A percentile compares a stretch with the other conserved stretches of the same genome.
Evolutionary conservation across 2,888 invertebrate species (phyloP).

Genomic region (Podotricha telesiphe): DNA sequence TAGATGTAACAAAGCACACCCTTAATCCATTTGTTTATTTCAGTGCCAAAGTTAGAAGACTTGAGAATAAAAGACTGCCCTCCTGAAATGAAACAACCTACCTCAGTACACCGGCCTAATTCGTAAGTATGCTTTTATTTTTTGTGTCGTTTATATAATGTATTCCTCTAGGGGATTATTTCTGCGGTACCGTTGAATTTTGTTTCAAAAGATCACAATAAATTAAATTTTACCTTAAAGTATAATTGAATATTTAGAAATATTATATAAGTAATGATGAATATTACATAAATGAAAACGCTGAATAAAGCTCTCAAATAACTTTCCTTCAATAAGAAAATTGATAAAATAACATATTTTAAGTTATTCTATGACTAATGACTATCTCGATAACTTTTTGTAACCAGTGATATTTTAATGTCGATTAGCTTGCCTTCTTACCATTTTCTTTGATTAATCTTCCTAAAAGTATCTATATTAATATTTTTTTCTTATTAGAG

Average conservation of each 20-base stretch:
- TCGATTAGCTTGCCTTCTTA: too few relatives aligned
- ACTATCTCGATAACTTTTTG: too few relatives aligned
- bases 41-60: conserved; percentile 80
- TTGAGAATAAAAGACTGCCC: conserved; percentile 82
- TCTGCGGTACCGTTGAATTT: conserved; percentile 32
- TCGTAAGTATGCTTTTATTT: conserved; percentile 67
- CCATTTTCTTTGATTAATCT: too few relatives aligned
- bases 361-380: not conserved
- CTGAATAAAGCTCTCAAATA: not conserved
- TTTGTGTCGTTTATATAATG: conserved; percentile 35
- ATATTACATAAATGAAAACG: not conserved
- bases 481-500: too few relatives aligned
- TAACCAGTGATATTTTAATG: too few relatives aligned
- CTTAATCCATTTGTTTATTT: conserved; percentile 47
- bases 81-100: conserved; percentile 80
- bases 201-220: conserved; percentile 26
- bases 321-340: not conserved
- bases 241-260: conserved; percentile 7
- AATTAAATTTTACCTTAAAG: conserved; percentile 3
- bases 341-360: not conserved
- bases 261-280: not conserved
- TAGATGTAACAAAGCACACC: conserved; percentile 12
- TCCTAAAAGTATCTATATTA: too few relatives aligned
- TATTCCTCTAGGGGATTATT: conserved; percentile 31
- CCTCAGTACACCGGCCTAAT: conserved; percentile 78